Percentiles rank a stretch among this genome's conserved stretches.
phyloP scores from a whole-genome alignment of 2,888 invertebrate species.

The Euzophera pinguis region DNA sequence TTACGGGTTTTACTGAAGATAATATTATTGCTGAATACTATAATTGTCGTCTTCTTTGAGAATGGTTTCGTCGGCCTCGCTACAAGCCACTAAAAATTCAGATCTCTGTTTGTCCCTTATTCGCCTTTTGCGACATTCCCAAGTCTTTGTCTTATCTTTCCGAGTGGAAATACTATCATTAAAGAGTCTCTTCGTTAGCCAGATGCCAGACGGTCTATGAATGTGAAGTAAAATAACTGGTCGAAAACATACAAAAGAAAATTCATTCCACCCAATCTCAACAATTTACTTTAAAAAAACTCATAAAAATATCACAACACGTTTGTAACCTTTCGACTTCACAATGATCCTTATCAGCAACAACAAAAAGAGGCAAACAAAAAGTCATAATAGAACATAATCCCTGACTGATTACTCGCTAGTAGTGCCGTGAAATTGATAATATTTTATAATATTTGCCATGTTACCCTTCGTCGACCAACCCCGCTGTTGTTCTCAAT shows the following conservation, averaged over 20 bases:
- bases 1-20: too few species aligned
- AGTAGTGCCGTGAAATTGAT: conserved; percentile 61
- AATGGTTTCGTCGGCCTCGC: too few species aligned
- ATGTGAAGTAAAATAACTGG: too few species aligned
- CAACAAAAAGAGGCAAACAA: conserved; percentile 17
- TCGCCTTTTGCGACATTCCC: too few species aligned
- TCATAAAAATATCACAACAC: conserved; percentile 17
- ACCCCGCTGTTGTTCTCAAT: conserved; percentile 41
- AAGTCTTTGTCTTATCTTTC: too few species aligned
- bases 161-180: too few species aligned
- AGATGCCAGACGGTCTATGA: too few species aligned
- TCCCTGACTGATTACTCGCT: conserved; percentile 28
- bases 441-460: conserved; percentile 67
- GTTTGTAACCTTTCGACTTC: conserved; percentile 11
- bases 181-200: too few species aligned
- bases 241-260: neutral
- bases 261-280: neutral
- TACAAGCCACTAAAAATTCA: too few species aligned
- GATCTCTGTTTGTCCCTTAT: too few species aligned
- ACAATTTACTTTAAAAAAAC: neutral
- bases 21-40: too few species aligned
- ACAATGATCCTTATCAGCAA: neutral
- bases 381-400: conserved; percentile 24
- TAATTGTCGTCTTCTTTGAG: too few species aligned
- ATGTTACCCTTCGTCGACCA: conserved; percentile 46